Evolutionary conservation across 2,888 invertebrate genomes (phyloP).

Genomic region (Drosophila dives): DNA sequence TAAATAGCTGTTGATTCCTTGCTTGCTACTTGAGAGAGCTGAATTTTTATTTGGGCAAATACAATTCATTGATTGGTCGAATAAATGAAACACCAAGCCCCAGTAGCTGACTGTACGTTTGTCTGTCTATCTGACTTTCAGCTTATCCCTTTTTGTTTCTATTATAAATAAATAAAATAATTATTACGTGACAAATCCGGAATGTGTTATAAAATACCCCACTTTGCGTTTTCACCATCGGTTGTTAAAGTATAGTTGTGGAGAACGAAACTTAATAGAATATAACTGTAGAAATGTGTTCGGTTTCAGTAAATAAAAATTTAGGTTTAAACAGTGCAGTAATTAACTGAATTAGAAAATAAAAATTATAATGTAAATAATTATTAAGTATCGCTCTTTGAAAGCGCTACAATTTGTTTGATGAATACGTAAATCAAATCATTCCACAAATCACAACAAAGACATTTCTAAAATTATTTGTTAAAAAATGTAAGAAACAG

Average conservation of each 20-base stretch:
- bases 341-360: not conserved
- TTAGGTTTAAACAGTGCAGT: not conserved
- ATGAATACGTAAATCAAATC: not conserved
- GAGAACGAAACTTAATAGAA: not conserved
- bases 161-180: not conserved
- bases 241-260: not conserved
- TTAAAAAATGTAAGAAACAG: not conserved
- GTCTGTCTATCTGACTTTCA: not conserved
- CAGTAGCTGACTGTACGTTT: not conserved
- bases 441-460: not conserved
- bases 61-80: not conserved
- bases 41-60: not conserved
- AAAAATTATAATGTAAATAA: not conserved
- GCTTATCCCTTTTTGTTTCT: not conserved
- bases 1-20: conserved; percentile 25
- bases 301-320: not conserved
- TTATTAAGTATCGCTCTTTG: not conserved
- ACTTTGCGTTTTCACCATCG: not conserved
- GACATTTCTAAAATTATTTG: not conserved
- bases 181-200: not conserved
- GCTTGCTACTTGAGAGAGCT: not conserved
- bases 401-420: not conserved
- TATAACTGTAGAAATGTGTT: not conserved
- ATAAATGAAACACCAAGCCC: not conserved
- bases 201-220: not conserved